These are phyloP conservation scores for Hypocryptadius cinnamomeus DNA, from an alignment of 2,113 vertebrate genomes.

Conservation along the genomic window DNA sequence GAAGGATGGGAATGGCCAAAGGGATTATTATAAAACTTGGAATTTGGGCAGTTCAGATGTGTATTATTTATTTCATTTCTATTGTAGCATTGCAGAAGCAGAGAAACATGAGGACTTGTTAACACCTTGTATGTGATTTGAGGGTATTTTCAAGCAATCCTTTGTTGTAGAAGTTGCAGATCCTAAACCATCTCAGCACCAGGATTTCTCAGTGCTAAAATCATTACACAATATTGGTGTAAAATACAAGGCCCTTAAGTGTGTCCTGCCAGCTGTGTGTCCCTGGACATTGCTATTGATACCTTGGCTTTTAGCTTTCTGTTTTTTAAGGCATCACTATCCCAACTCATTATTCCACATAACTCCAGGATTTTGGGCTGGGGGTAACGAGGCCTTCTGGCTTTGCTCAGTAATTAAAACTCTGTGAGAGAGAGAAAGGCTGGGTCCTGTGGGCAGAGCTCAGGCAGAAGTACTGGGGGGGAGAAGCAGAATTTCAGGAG, in stretches of 20 bases:
- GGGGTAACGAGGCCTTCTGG: background rate
- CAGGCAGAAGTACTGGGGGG: accelerated
- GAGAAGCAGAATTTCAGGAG: background rate
- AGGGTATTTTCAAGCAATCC: background rate
- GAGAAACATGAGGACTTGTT: background rate
- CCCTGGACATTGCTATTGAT: too few species aligned
- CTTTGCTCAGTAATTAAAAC: background rate
- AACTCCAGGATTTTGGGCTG: background rate
- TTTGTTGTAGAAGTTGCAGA: background rate
- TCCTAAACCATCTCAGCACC: background rate
- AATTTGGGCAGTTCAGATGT: background rate
- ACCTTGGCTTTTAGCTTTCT: too few species aligned
- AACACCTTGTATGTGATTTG: accelerated
- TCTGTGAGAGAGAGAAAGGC: background rate
- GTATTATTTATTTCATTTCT: background rate
- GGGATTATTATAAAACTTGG: background rate
- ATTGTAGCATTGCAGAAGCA: background rate
- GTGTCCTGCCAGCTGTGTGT: accelerated
- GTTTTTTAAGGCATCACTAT: too few species aligned
- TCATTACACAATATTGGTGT: accelerated
- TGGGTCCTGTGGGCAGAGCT: background rate
- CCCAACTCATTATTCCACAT: accelerated
- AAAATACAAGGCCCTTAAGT: background rate
- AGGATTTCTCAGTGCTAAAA: background rate
- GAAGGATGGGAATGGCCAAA: background rate